Evolutionary conservation across 2,888 invertebrate genomes (phyloP), one percentile per base, ranked within the genome.

Genomic region (Keiferia lycopersicella): DNA sequence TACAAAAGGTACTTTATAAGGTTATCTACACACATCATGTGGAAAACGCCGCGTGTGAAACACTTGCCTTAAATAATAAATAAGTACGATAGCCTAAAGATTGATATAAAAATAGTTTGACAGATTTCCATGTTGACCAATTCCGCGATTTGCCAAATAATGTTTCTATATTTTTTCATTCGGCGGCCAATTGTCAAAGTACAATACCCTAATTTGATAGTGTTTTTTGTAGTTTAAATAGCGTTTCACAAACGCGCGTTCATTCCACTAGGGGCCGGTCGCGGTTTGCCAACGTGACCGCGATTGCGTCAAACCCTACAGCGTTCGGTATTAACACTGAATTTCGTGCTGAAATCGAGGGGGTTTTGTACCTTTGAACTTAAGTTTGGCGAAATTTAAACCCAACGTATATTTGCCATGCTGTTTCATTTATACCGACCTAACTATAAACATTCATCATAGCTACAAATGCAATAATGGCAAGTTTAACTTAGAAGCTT

Each of bases 1-100:
- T 84, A 83, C 76, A 86, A 90, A 91, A 91, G 91, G 91, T 91
- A 91, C 91, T 89, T 78, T 86, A 83, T 84, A 83, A 83, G 80
- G 81, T 84, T 81, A 83, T 76, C 72, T 73, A 81, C 81, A 82
- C 82, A 68, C 53, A 45, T 67, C 70, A 64, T 71, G 82, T 77
- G 79, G 74, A 78, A 86, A 81, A 87, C 86, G 87, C 83, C 69
- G 82, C 82, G 83, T 71, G 81, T 73, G 81, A 87, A 88, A 87
- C 86, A 80, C 74, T 61, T 0, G 3, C 45, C 45, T 60, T 41
- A 22, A 51, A 18, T 10, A n/a, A 51, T 18, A 51, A 51, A 16
- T 12, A 10, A 22, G 18, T 22, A 22, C 16, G 11, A 11, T 22
- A 51, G 12, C 12, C 1, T 51, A 22, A 22, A 51, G 3, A 7